A percentile compares a stretch with the other conserved stretches of the same genome.
These are phyloP conservation scores for Propithecus perrieri DNA, from an alignment of 2,797 vertebrate species.

Conservation along the genomic window DNA sequence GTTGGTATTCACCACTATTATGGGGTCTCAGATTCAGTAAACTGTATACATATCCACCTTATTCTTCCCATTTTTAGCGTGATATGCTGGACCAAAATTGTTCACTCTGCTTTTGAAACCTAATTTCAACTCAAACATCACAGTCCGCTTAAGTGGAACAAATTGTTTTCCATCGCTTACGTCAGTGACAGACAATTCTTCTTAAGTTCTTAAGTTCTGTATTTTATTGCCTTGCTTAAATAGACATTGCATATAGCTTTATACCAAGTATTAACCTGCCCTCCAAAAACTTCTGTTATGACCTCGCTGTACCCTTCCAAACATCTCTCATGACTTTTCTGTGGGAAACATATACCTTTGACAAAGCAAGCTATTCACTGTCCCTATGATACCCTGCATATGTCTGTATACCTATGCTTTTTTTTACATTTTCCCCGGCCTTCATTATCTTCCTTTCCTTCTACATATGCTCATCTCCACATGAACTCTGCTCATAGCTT, in stretches of 20 bases:
- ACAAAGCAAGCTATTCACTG: neutral
- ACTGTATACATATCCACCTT: neutral
- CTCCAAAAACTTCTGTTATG: neutral
- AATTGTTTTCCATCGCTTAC: neutral
- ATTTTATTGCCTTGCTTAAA: neutral
- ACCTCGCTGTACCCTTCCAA: neutral
- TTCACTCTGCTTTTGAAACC: neutral
- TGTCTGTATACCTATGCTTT: neutral
- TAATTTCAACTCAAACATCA: slow-evolving; percentile 16
- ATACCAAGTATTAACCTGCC: neutral
- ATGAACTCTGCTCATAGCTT: neutral
- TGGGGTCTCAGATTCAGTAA: neutral
- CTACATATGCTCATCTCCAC: neutral
- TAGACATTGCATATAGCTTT: neutral
- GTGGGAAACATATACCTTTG: neutral
- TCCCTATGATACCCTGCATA: neutral
- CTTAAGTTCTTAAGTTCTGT: neutral
- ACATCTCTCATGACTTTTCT: neutral
- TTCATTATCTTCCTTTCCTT: neutral
- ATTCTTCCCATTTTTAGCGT: neutral
- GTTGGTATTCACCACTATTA: neutral
- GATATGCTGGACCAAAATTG: neutral
- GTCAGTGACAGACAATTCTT: neutral
- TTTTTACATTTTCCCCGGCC: neutral
- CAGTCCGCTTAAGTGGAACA: neutral